These are phyloP conservation scores for Zoanthus sansibaricus DNA, from an alignment of 92 coral and sea anemone species.

Conservation along the genomic window DNA sequence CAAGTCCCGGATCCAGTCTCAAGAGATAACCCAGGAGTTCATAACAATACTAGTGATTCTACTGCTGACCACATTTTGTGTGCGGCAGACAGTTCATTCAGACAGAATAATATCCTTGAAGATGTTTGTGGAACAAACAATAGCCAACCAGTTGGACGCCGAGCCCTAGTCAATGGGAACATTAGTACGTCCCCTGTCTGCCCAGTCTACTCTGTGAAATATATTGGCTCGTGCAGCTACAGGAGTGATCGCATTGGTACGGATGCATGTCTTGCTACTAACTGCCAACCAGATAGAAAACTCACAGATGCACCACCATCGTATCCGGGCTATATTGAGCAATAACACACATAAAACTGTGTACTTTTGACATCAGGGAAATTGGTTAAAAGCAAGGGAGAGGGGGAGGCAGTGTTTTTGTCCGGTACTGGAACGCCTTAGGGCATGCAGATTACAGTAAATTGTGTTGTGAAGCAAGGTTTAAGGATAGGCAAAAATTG, in stretches of 20 bases:
- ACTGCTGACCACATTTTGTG: not conserved
- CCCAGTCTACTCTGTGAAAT: conserved; percentile 18
- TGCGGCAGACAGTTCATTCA: not conserved
- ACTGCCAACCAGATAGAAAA: not conserved
- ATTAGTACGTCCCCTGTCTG: not conserved
- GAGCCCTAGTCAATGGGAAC: not conserved
- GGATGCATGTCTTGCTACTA: not conserved
- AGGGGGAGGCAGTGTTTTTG: no score
- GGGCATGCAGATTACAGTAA: no score
- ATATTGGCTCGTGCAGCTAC: not conserved
- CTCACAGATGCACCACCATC: not conserved
- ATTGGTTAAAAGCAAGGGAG: no score
- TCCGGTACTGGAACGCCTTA: no score
- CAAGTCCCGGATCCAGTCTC: not conserved
- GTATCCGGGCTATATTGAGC: conserved; percentile 1
- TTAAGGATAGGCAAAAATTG: no score
- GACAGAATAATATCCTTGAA: not conserved
- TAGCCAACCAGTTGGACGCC: not conserved
- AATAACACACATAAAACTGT: not conserved
- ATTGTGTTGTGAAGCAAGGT: no score
- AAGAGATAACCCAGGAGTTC: not conserved
- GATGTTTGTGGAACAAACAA: not conserved
- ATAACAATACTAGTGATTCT: not conserved
- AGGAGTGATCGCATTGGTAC: not conserved
- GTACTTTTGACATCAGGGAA: no score